A percentile compares a stretch with the other conserved stretches of the same genome.
These are phyloP conservation scores for Hypomecis punctinalis DNA, from an alignment of 2,888 invertebrate genomes.

Conservation along the genomic window DNA sequence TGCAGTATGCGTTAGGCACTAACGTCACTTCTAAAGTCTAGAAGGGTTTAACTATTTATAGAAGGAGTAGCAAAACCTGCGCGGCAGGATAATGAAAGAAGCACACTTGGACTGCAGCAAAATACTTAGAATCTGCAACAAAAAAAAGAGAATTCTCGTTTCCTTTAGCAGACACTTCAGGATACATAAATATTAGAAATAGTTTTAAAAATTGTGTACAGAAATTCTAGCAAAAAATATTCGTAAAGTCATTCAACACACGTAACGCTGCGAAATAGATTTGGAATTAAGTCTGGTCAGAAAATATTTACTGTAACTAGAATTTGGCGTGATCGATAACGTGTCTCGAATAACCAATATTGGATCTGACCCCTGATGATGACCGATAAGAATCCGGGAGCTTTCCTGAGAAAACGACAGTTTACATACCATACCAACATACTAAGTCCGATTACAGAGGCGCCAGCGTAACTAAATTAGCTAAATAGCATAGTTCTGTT, in stretches of 20 bases:
- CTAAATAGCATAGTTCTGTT: no score
- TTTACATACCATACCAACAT: no score
- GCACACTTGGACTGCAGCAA: conserved; percentile 67
- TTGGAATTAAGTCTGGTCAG: conserved; percentile 4
- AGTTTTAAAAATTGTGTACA: background rate
- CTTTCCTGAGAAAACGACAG: background rate
- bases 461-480: no score
- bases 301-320: conserved; percentile 15
- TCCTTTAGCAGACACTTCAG: background rate
- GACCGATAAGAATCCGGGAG: conserved; percentile 9
- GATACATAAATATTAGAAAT: background rate
- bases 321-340: conserved; percentile 19
- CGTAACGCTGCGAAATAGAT: conserved; percentile 9
- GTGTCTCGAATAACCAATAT: conserved; percentile 15
- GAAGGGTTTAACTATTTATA: conserved; percentile 69
- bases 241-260: conserved; percentile 1
- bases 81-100: conserved; percentile 72
- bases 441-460: no score
- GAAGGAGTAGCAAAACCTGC: conserved; percentile 75
- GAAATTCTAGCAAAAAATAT: background rate
- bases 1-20: conserved; percentile 25
- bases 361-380: background rate
- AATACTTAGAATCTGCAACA: conserved; percentile 43
- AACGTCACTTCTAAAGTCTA: conserved; percentile 47
- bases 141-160: conserved; percentile 3